phyloP scores from a whole-genome alignment of 2,113 vertebrate species.

The Tragelaphus scriptus region DNA sequence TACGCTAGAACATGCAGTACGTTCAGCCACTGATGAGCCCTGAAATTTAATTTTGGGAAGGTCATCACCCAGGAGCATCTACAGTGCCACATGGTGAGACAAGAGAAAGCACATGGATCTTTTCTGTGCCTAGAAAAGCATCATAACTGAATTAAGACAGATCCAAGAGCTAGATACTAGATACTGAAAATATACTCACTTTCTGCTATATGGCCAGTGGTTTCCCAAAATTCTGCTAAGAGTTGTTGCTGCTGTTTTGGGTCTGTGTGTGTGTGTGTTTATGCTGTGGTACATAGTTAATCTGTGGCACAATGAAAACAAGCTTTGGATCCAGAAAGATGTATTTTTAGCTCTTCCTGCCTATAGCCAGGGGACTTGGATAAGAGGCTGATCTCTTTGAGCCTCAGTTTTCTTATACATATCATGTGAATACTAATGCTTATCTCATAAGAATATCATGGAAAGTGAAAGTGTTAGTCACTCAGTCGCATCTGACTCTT shows the following conservation, averaged over 20 bases:
- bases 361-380: not conserved
- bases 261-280: not conserved
- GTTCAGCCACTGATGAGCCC: not conserved
- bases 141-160: not conserved
- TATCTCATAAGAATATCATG: not conserved
- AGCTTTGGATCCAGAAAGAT: not conserved
- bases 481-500: not conserved
- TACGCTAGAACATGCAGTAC: accelerated
- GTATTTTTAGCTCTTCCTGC: not conserved
- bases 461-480: not conserved
- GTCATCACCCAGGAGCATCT: not conserved
- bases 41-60: not conserved
- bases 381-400: not conserved
- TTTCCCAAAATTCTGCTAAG: not conserved
- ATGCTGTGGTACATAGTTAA: not conserved
- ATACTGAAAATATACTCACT: not conserved
- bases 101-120: not conserved
- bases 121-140: not conserved
- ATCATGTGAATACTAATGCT: not conserved
- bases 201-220: not conserved
- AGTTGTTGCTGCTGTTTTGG: not conserved
- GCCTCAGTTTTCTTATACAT: not conserved
- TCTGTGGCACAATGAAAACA: not conserved
- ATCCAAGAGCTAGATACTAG: not conserved
- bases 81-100: accelerated